Evolutionary conservation across 2,113 vertebrate genomes (phyloP).

Genomic region (Pedetes capensis): DNA sequence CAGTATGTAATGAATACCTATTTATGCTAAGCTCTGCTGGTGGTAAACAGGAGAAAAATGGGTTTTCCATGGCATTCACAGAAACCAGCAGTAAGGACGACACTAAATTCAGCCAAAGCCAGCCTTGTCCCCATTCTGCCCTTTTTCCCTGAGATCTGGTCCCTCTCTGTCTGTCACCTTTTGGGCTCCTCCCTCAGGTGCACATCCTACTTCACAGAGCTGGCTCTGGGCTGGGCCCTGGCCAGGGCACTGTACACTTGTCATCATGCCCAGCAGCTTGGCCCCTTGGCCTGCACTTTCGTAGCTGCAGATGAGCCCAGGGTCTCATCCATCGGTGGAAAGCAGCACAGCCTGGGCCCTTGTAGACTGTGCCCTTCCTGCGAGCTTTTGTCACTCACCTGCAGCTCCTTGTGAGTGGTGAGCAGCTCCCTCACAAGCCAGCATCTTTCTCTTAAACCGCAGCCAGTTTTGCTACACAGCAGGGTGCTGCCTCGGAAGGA

Average conservation of each 20-base stretch:
- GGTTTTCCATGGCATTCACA: neutral
- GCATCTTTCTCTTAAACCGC: neutral
- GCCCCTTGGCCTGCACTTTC: too few species aligned
- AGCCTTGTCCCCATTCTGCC: neutral
- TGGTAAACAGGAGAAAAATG: neutral
- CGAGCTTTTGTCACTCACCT: too few species aligned
- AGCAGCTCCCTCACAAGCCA: neutral
- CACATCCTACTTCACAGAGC: neutral
- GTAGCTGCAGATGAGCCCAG: too few species aligned
- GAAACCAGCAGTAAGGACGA: neutral
- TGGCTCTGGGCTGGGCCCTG: neutral
- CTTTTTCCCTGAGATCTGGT: neutral
- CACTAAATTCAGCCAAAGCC: neutral
- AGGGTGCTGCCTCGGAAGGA: too few species aligned
- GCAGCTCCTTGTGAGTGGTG: neutral
- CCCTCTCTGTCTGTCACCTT: neutral
- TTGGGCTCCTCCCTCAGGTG: neutral
- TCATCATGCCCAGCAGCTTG: too few species aligned
- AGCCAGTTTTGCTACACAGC: too few species aligned
- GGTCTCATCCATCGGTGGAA: too few species aligned
- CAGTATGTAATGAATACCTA: neutral
- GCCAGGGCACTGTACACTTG: too few species aligned
- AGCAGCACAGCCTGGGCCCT: too few species aligned
- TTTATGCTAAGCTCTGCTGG: neutral
- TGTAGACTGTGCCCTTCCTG: too few species aligned